A percentile compares a stretch with the other conserved stretches of the same genome.
Conservation (phyloP, 1,140 invertebrate species). For the Muscidifurax raptorellus region DNA sequence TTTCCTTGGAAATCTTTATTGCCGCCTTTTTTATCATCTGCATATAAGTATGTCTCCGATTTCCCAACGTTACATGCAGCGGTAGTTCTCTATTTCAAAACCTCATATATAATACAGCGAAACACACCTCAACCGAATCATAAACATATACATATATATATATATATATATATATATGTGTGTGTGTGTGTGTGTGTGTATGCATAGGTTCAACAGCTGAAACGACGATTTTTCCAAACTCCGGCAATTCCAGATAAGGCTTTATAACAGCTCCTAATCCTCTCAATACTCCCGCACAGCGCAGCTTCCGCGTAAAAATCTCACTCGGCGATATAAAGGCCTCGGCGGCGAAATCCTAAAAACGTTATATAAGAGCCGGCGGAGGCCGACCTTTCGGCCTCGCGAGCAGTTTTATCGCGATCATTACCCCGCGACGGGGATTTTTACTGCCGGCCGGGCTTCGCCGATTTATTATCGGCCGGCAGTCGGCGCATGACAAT, state of each 20-base stretch:
- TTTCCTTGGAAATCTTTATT: not conserved
- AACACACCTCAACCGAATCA: not conserved
- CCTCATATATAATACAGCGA: not conserved
- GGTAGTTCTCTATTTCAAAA: not conserved
- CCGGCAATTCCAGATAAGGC: not conserved
- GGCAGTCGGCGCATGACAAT: conserved; percentile 33
- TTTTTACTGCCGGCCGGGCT: conserved; percentile 16
- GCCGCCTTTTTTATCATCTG: not conserved
- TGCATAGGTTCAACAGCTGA: too few relatives aligned
- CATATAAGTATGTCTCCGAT: not conserved
- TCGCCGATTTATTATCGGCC: conserved; percentile 34
- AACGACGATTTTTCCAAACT: not conserved
- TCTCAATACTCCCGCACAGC: not conserved
- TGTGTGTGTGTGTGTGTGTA: too few relatives aligned
- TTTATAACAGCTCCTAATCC: not conserved
- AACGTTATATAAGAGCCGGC: not conserved
- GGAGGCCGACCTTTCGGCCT: not conserved
- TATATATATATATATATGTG: too few relatives aligned
- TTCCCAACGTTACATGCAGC: not conserved
- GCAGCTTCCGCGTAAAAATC: not conserved
- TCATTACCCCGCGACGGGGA: conserved; percentile 7
- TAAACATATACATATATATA: too few relatives aligned
- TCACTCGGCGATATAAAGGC: not conserved
- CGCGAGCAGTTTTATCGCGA: conserved; percentile 26
- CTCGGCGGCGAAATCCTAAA: not conserved